Base-by-base conservation (phyloP, 2,797 vertebrate genomes). In the Helarctos malayanus region DNA sequence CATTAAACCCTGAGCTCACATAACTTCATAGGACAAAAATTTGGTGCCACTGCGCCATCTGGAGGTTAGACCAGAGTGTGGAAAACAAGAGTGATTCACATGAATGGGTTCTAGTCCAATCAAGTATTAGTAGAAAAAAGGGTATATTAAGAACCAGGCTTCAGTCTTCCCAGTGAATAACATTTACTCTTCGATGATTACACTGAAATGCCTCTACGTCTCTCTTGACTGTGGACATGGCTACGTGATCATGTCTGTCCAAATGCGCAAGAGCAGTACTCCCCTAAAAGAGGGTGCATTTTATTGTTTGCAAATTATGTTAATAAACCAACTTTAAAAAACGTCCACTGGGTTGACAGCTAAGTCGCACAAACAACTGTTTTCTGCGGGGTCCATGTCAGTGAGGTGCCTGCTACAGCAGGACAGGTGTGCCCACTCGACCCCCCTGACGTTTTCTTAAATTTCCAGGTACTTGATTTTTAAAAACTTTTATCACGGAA, bases 11-110 rank as follows among this genome's bases (percentile, higher is more conserved):
- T 56, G 29, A 47, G 78, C 10, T 57, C 79, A 63, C 10, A 23
- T 14, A 57, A 68, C 32, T 0, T 57, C 7, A 13, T 0, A 8
- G 29, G 32, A 69, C 57, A 35, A 23, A 35, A 87, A 32, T 1
- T 5, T 16, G 16, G 63, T 73, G 69, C 23, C 59, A 73, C 38
- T 65, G 45, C 7, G 23, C 92, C 91, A 94, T 75, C 95, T 95
- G 91, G 88, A 97, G 87, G 92, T 49, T 47, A 38, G 2, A 19
- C 29, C 32, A 12, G 15, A 57, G n/a, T 25, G 29, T 65, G 57
- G 65, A 88, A 75, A 88, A 57, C 35, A 23, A 65, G 0, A 63
- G 32, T 4, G 14, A 80, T 7, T 88, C 65, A 27, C 1, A 18
- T 0, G 3, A 76, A 45, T 15, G 16, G 3, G 27, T 63, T 54